A percentile compares a stretch with the other conserved stretches of the same genome.
These are phyloP conservation scores for Apodemia hepburni DNA, from an alignment of 2,888 invertebrate genomes.

Conservation along the genomic window DNA sequence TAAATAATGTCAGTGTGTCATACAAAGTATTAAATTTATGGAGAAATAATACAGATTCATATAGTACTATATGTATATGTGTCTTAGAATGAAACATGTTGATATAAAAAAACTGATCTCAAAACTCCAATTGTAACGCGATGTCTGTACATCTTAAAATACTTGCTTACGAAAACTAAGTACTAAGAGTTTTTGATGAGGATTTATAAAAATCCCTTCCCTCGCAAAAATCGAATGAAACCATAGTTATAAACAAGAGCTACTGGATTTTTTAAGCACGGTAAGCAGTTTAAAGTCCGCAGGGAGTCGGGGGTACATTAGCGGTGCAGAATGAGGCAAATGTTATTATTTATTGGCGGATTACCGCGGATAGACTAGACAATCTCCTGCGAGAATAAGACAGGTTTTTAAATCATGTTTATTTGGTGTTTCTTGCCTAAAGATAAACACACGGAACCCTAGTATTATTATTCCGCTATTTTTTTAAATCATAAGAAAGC, in stretches of 20 bases:
- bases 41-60: too few relatives aligned
- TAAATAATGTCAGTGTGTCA: too few relatives aligned
- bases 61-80: too few relatives aligned
- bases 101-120: too few relatives aligned
- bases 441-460: background rate
- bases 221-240: conserved; percentile 1
- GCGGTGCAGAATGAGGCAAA: conserved; percentile 53
- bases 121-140: too few relatives aligned
- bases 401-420: background rate
- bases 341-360: conserved; percentile 59
- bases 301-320: conserved; percentile 55
- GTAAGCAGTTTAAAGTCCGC: conserved; percentile 68
- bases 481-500: too few relatives aligned
- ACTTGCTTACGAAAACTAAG: too few relatives aligned
- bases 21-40: too few relatives aligned
- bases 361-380: conserved; percentile 38
- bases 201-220: conserved; percentile 2
- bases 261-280: conserved; percentile 52
- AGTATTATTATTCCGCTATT: too few relatives aligned
- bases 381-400: background rate
- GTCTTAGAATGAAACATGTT: too few relatives aligned
- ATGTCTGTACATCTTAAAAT: too few relatives aligned
- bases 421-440: background rate
- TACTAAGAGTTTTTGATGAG: too few relatives aligned
- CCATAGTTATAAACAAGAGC: conserved; percentile 37